Evolutionary conservation across 2,888 invertebrate genomes (phyloP), one percentile per base, ranked within the genome.

Genomic region (Tenthredo notha): DNA sequence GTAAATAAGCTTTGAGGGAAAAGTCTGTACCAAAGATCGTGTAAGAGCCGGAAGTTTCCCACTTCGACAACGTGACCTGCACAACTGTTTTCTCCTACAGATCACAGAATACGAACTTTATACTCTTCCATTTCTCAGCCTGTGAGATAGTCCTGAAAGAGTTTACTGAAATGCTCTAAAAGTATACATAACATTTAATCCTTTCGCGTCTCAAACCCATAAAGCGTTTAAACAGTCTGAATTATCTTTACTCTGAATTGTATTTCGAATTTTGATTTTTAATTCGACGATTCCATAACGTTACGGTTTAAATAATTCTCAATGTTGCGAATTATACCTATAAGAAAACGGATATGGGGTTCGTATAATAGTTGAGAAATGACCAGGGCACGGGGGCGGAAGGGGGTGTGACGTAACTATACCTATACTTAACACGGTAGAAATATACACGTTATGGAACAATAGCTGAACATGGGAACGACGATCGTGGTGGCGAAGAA

Each of bases 401-500:
- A n/a, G 29, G 65, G 67, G 67, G 58, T 18, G 29, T 47, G 67
- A 67, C 67, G 67, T 70, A 83, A 47, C 65, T 29, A 37, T 37
- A 7, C 37, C 37, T 37, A 43, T 43, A n/a, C 67, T 15, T 25
- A 10, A 61, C 25, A 40, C 67, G 43, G 21, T 67, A 67, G 47
- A 67, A 83, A 67, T 82, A 83, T 83, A 50, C 50, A 50, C 70
- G 83, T 50, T 43, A 83, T 70, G 67, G 47, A 83, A 83, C 83
- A 83, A 83, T 83, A 29, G 70, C 18, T 47, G 83, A 70, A 83
- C 83, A 70, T 33, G 83, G 67, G 83, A 70, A 83, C 21, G 37
- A 83, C 21, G 37, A 37, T 33, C n/a, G 37, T 40, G 21, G 5
- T 61, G 61, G 25, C 21, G 54, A 12, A 54, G 15, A 78, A 5